A percentile compares a stretch with the other conserved stretches of the same genome.
Evolutionary conservation across 92 coral and sea anemone genomes (phyloP).

Genomic region (Epizoanthus illoricatus): DNA sequence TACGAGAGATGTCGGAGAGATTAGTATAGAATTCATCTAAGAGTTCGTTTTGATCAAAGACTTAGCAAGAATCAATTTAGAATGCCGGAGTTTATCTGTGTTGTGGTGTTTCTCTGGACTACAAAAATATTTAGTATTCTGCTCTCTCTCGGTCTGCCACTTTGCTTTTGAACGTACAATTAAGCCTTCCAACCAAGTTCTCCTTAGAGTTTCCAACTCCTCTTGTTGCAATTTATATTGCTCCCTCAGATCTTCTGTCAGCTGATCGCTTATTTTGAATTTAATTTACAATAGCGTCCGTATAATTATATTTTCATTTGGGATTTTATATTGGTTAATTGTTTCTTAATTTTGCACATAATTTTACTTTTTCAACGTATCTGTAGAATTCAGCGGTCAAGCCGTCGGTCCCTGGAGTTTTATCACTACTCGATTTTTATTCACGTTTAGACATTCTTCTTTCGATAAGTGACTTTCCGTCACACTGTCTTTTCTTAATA

Average conservation of each 20-base stretch:
- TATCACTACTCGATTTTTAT: too few species aligned
- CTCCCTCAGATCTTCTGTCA: background rate
- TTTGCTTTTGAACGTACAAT: constrained; percentile 26
- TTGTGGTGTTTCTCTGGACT: constrained; percentile 35
- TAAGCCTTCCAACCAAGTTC: constrained; percentile 22
- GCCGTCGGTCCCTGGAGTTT: too few species aligned
- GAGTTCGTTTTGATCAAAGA: constrained; percentile 23
- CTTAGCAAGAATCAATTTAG: constrained; percentile 14
- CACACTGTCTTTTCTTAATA: too few species aligned
- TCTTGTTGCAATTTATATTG: constrained; percentile 9
- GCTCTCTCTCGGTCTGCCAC: constrained; percentile 12
- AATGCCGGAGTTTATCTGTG: constrained; percentile 28
- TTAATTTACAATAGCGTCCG: too few species aligned
- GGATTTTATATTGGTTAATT: too few species aligned
- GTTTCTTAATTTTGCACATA: too few species aligned
- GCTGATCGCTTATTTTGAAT: too few species aligned
- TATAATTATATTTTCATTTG: too few species aligned
- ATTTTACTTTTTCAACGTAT: too few species aligned
- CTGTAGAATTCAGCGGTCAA: too few species aligned
- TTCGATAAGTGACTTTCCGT: too few species aligned
- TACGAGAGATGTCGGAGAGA: background rate
- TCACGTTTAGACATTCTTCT: too few species aligned
- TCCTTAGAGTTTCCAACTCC: constrained; percentile 27
- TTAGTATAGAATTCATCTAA: constrained; percentile 20
- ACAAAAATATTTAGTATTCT: constrained; percentile 34